phyloP scores from a whole-genome alignment of 2,113 vertebrate genomes.

The Vulpes ferrilata region DNA sequence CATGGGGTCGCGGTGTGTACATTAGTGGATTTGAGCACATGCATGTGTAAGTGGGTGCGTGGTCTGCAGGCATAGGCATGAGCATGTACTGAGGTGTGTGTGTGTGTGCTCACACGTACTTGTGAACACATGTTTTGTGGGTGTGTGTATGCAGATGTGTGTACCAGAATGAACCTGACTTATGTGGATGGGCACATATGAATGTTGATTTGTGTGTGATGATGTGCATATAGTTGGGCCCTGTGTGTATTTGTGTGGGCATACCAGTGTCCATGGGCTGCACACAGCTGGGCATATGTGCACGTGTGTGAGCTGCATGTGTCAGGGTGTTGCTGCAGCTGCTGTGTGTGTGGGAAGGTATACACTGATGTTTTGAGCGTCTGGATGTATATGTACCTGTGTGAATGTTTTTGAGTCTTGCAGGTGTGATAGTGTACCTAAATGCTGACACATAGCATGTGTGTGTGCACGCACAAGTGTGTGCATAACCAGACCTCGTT shows the following conservation, averaged over 20 bases:
- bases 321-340: neutral
- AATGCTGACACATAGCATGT: neutral
- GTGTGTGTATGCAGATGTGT: neutral
- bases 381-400: neutral
- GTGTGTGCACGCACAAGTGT: neutral
- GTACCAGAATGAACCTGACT: neutral
- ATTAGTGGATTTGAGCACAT: neutral
- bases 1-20: neutral
- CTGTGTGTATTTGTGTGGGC: neutral
- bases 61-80: neutral
- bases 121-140: neutral
- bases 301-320: neutral
- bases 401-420: neutral
- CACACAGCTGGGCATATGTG: no score
- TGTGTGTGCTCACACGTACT: neutral
- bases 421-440: neutral
- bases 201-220: neutral
- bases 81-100: no score
- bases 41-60: neutral
- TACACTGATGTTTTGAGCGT: neutral
- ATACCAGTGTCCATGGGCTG: no score
- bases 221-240: neutral
- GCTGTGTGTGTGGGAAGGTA: neutral
- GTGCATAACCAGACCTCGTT: neutral
- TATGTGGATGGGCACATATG: neutral